phyloP scores from a whole-genome alignment of 2,113 vertebrate species.

The Grammomys dolichurus region DNA sequence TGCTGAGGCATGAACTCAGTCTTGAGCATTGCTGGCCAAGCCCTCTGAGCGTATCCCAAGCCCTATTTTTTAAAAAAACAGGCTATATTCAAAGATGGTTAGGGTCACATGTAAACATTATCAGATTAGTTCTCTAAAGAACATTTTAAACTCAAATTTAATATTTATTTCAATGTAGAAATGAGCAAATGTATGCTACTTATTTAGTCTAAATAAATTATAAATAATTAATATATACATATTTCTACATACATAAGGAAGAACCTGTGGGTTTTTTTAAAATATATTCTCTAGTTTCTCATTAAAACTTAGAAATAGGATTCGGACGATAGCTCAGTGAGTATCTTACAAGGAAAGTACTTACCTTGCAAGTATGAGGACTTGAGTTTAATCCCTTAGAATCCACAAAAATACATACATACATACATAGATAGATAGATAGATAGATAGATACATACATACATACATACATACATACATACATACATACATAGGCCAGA shows the following conservation, averaged over 20 bases:
- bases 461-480: background rate
- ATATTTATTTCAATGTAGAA: background rate
- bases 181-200: background rate
- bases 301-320: background rate
- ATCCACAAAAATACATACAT: background rate
- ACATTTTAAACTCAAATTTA: background rate
- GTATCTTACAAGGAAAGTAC: background rate
- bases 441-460: too few species aligned
- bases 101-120: background rate
- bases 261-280: background rate
- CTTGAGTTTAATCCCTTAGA: background rate
- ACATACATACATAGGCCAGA: background rate
- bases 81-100: background rate
- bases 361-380: background rate
- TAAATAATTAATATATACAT: background rate
- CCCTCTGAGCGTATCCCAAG: background rate
- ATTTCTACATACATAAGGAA: background rate
- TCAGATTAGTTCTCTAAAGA: background rate
- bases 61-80: background rate
- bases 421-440: too few species aligned
- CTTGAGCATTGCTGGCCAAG: background rate
- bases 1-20: background rate
- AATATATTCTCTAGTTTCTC: background rate
- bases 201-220: background rate
- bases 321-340: background rate